A percentile compares a stretch with the other conserved stretches of the same genome.
phyloP scores from a whole-genome alignment of 2,888 invertebrate species.

The Plagodis dolabraria region DNA sequence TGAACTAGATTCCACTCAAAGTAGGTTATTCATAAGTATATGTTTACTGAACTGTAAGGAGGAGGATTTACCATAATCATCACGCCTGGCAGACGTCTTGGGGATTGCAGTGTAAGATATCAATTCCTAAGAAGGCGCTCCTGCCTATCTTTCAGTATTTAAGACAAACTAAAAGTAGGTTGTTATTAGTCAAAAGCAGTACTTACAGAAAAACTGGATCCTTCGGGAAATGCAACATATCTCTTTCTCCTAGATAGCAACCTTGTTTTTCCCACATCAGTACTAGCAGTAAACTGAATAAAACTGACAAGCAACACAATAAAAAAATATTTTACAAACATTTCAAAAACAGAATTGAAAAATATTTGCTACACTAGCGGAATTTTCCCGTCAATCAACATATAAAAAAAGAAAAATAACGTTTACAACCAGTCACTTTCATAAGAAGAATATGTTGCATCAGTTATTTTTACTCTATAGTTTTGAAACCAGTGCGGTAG shows the following conservation, averaged over 20 bases:
- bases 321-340: constrained; percentile 25
- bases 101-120: too few species aligned
- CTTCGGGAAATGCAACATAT: constrained; percentile 89
- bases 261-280: constrained; percentile 45
- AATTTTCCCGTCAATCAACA: constrained; percentile 17
- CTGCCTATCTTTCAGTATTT: too few species aligned
- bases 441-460: constrained; percentile 9
- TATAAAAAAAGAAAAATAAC: constrained; percentile 15
- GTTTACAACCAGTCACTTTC: constrained; percentile 11
- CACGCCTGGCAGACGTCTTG: too few species aligned
- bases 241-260: constrained; percentile 85
- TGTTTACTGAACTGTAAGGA: too few species aligned
- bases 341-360: constrained; percentile 21
- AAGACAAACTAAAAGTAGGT: too few species aligned
- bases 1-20: too few species aligned
- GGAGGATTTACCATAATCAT: too few species aligned
- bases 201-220: constrained; percentile 89
- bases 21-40: too few species aligned
- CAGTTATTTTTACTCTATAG: background rate
- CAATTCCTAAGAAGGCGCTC: too few species aligned
- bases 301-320: constrained; percentile 35
- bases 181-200: too few species aligned
- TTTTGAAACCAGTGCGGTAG: constrained; percentile 6
- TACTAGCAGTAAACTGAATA: constrained; percentile 40
- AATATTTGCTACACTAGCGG: constrained; percentile 9